These are phyloP conservation scores for Solea solea DNA, from an alignment of 2,113 vertebrate genomes.

Conservation along the genomic window DNA sequence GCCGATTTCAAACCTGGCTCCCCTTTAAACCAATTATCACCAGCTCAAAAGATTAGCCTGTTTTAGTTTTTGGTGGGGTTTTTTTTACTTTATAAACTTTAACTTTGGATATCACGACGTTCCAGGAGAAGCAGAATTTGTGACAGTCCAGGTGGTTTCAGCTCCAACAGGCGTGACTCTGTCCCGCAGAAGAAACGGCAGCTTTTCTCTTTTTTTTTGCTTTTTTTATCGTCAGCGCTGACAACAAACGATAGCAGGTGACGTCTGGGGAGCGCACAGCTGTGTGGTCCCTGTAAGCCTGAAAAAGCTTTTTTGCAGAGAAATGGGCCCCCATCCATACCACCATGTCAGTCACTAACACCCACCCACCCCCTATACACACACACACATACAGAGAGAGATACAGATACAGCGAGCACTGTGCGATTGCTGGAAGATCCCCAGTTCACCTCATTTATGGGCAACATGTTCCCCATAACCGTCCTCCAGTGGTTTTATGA, in stretches of 20 bases:
- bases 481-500: constrained; percentile 31
- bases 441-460: constrained; percentile 46
- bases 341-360: constrained; percentile 56
- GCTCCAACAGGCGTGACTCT: neutral
- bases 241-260: constrained; percentile 68
- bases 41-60: neutral
- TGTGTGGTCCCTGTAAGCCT: constrained; percentile 61
- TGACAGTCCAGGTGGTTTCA: neutral
- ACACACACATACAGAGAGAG: constrained; percentile 14
- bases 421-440: constrained; percentile 45
- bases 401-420: constrained; percentile 51
- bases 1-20: constrained; percentile 28
- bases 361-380: neutral
- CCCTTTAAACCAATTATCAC: constrained; percentile 65
- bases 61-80: neutral
- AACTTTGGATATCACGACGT: neutral
- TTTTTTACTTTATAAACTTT: neutral
- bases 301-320: constrained; percentile 49
- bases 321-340: constrained; percentile 51
- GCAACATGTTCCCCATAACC: constrained; percentile 8
- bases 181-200: neutral
- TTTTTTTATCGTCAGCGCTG: constrained; percentile 47
- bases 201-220: neutral
- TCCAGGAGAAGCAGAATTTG: neutral
- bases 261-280: constrained; percentile 36